Conservation (phyloP, 2,888 invertebrate genomes). For the Eustalomyia histrio region DNA sequence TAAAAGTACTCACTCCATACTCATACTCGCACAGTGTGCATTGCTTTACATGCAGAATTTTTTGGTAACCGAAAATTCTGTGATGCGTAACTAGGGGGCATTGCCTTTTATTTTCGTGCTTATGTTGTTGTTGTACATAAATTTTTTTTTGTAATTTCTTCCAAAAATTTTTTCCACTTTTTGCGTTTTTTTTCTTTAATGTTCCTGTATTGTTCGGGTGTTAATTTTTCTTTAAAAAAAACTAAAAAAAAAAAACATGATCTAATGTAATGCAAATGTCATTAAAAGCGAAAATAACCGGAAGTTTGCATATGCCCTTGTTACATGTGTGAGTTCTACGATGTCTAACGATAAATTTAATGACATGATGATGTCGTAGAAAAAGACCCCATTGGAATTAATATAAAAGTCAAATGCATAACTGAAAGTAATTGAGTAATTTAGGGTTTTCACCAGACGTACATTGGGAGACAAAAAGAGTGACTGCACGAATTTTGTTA, state of each 20-base stretch:
- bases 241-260: slow-evolving; percentile 3
- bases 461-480: too few species aligned
- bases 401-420: too few species aligned
- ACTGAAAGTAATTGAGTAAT: too few species aligned
- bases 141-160: not conserved
- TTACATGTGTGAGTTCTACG: not conserved
- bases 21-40: slow-evolving; percentile 40
- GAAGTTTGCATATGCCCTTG: slow-evolving; percentile 57
- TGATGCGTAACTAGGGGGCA: slow-evolving; percentile 60
- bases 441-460: too few species aligned
- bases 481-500: too few species aligned
- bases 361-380: not conserved
- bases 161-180: slow-evolving; percentile 44
- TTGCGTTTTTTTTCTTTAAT: slow-evolving; percentile 55
- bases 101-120: slow-evolving; percentile 41
- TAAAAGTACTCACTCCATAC: not conserved
- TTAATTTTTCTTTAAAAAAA: slow-evolving; percentile 28
- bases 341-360: not conserved
- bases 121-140: not conserved
- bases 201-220: slow-evolving; percentile 57
- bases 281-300: slow-evolving; percentile 62
- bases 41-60: slow-evolving; percentile 61
- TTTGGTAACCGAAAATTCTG: slow-evolving; percentile 44
- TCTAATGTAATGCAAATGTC: slow-evolving; percentile 60
- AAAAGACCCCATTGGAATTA: slow-evolving; percentile 6